A percentile compares a stretch with the other conserved stretches of the same genome.
These are phyloP conservation scores for Scopus umbretta DNA, from an alignment of 2,113 vertebrate species.

Conservation along the genomic window DNA sequence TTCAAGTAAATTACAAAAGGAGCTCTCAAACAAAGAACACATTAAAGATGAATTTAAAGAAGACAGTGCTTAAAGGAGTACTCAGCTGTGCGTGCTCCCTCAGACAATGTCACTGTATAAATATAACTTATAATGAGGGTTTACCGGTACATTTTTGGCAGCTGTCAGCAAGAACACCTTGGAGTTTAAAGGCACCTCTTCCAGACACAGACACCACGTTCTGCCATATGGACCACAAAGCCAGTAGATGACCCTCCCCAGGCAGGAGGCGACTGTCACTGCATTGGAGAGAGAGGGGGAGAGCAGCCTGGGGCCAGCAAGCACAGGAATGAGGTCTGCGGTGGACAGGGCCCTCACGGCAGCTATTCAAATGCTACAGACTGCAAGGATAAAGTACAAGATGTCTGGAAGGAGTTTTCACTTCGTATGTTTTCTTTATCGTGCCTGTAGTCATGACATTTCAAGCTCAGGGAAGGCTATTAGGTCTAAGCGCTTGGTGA, in stretches of 20 bases:
- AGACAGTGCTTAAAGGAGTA: background rate
- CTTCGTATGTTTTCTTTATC: background rate
- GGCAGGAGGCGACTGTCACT: background rate
- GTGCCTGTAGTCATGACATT: background rate
- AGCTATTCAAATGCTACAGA: fast-evolving
- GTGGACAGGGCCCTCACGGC: background rate
- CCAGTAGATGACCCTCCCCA: background rate
- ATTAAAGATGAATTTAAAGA: background rate
- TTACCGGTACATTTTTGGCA: background rate
- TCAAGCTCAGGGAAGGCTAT: background rate
- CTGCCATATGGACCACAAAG: background rate
- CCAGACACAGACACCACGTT: fast-evolving
- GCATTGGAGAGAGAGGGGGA: fast-evolving
- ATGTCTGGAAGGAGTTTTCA: background rate
- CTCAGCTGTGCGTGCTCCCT: background rate
- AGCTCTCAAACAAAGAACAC: background rate
- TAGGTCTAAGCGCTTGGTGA: background rate
- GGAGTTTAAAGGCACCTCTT: background rate
- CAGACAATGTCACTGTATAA: background rate
- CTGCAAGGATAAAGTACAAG: background rate
- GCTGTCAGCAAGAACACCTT: background rate
- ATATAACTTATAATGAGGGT: background rate
- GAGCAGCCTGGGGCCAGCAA: background rate
- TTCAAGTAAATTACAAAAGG: constrained; percentile 3
- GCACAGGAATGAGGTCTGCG: background rate